A percentile compares a stretch with the other conserved stretches of the same genome.
phyloP scores from a whole-genome alignment of 2,797 vertebrate species.

The Hippoglossus hippoglossus region DNA sequence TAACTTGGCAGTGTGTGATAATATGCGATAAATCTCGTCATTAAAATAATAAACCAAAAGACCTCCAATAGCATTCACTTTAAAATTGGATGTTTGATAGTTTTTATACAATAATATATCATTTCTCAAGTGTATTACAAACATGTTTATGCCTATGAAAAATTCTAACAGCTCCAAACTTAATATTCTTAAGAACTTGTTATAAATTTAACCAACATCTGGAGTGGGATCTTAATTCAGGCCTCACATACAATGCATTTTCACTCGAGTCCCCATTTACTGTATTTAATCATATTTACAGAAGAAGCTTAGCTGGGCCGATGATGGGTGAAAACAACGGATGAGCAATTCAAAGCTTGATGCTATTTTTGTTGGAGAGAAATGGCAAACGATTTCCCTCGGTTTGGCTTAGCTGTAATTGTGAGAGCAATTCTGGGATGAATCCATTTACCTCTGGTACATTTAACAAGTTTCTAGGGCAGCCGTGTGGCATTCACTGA shows the following conservation, averaged over 20 bases:
- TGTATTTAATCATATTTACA: constrained; percentile 78
- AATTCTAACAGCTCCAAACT: not conserved
- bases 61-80: constrained; percentile 20
- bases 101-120: not conserved
- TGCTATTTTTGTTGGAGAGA: constrained; percentile 78
- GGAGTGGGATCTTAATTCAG: constrained; percentile 38
- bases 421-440: constrained; percentile 80
- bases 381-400: constrained; percentile 78
- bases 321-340: constrained; percentile 69
- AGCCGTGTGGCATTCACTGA: constrained; percentile 67
- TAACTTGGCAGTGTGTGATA: constrained; percentile 44
- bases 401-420: constrained; percentile 82
- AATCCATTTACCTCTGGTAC: constrained; percentile 78
- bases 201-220: constrained; percentile 26
- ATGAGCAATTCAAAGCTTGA: constrained; percentile 70
- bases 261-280: constrained; percentile 53
- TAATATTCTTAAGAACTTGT: constrained; percentile 20
- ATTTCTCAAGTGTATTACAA: not conserved
- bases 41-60: constrained; percentile 32
- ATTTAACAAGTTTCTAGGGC: constrained; percentile 79
- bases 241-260: constrained; percentile 42
- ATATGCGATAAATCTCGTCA: constrained; percentile 39
- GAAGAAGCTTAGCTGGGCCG: constrained; percentile 66
- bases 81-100: not conserved
- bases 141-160: no score